Evolutionary conservation across 1,140 invertebrate genomes (phyloP), one percentile per base, ranked within the genome.

Genomic region (Hypsibius dujardini): DNA sequence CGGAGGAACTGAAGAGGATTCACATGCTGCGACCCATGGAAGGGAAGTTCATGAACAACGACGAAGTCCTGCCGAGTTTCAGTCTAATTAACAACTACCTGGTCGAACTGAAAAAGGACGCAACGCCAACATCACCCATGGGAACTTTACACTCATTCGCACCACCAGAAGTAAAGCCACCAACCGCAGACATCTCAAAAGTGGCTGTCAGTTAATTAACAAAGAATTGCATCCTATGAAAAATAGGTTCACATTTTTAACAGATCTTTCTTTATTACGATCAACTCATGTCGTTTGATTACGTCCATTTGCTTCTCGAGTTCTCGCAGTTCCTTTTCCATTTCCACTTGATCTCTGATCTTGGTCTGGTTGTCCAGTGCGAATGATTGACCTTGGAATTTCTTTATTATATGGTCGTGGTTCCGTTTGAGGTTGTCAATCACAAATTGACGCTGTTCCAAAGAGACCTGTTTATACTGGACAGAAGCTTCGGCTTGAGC

Each of bases 301-400:
- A 56, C n/a, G 50, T 56, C 50, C 7, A 56, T 56, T 56, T 56
- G 50, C n/a, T n/a, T 7, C n/a, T 56, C 50, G 50, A 56, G n/a
- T n/a, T 56, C 50, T n/a, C n/a, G 7, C 7, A 56, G 50, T n/a
- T 7, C 50, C n/a, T 7, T 56, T 12, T 56, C 50, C 50, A 56
- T 12, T n/a, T 12, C 7, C 7, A 56, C 50, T 56, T 7, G n/a
- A n/a, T 56, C 50, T 7, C 50, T 7, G 7, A 56, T 12, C 50
- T 56, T 56, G 50, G 50, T 56, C 50, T 56, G 50, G 50, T 56
- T 56, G 50, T 56, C 50, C 50, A 56, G 50, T 12, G 50, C 50
- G n/a, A 56, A 56, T 7, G 50, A 12, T n/a, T 56, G 50, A 7
- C 7, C 7, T 56, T 12, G n/a, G n/a, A 56, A 56, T 56, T 56